phyloP scores from a whole-genome alignment of 2,888 invertebrate genomes.

The Cerastis rubricosa region DNA sequence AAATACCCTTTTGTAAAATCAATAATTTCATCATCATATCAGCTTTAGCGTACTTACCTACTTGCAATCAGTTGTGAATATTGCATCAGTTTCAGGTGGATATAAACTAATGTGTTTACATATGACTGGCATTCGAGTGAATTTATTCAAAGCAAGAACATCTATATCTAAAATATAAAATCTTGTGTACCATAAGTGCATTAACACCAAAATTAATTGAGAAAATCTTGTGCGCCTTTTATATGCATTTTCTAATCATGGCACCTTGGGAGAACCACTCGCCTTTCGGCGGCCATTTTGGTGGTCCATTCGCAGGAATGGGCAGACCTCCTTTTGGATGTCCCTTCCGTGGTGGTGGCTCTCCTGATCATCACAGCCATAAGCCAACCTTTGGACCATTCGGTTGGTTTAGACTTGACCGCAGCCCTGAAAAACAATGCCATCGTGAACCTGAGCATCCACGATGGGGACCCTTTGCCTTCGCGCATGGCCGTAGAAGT shows the following conservation, averaged over 20 bases:
- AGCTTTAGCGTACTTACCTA: background rate
- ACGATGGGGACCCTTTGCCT: slow-evolving; percentile 16
- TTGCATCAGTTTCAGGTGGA: slow-evolving; percentile 21
- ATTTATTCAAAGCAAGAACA: slow-evolving; percentile 30
- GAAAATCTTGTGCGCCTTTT: background rate
- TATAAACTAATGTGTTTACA: slow-evolving; percentile 16
- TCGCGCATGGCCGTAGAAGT: background rate
- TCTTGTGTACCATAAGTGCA: background rate
- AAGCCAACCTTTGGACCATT: slow-evolving; percentile 13
- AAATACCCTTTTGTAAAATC: background rate
- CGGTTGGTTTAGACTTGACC: background rate
- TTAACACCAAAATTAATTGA: background rate
- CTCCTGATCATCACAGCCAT: background rate
- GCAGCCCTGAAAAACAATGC: slow-evolving; percentile 16
- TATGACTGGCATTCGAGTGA: slow-evolving; percentile 29
- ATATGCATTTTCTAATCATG: slow-evolving; percentile 9
- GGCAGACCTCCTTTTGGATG: slow-evolving; percentile 20
- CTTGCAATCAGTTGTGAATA: slow-evolving; percentile 23
- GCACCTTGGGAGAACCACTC: slow-evolving; percentile 10
- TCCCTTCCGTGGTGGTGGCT: slow-evolving; percentile 1
- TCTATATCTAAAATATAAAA: background rate
- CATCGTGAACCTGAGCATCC: background rate
- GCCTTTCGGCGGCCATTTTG: slow-evolving; percentile 16
- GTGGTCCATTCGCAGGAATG: slow-evolving; percentile 39
- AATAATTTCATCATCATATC: slow-evolving; percentile 22